Percentiles rank a stretch among this genome's conserved stretches.
phyloP scores from a whole-genome alignment of 2,888 invertebrate species.

The Phytoseiulus persimilis region DNA sequence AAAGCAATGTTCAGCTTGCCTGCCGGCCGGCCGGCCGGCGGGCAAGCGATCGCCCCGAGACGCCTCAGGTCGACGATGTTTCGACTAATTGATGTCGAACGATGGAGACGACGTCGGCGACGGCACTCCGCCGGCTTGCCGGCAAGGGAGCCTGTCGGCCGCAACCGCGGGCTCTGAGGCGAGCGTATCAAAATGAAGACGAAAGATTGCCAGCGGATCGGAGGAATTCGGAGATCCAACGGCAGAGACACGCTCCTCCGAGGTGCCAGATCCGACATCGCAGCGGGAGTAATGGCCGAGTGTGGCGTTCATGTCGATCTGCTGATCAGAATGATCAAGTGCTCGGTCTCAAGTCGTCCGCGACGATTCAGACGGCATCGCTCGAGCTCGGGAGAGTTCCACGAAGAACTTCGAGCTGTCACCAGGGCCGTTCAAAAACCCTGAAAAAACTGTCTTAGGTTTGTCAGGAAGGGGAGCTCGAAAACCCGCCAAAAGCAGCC shows the following conservation, averaged over 20 bases:
- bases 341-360: neutral
- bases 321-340: neutral
- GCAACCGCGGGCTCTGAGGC: neutral
- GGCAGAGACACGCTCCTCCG: neutral
- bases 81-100: neutral
- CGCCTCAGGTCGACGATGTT: neutral
- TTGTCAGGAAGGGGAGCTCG: neutral
- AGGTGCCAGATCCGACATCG: neutral
- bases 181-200: neutral
- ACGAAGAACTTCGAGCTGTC: neutral
- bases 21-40: no score
- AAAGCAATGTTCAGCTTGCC: neutral
- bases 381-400: neutral
- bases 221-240: neutral
- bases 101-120: neutral
- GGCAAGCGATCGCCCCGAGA: neutral
- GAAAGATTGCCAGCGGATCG: neutral
- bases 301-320: neutral
- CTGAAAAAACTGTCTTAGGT: neutral
- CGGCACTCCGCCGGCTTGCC: neutral
- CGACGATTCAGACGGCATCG: neutral
- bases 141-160: neutral
- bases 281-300: neutral
- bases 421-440: neutral
- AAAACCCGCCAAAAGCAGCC: neutral